phyloP scores from a whole-genome alignment of 2,113 vertebrate genomes.

The Tursiops truncatus region DNA sequence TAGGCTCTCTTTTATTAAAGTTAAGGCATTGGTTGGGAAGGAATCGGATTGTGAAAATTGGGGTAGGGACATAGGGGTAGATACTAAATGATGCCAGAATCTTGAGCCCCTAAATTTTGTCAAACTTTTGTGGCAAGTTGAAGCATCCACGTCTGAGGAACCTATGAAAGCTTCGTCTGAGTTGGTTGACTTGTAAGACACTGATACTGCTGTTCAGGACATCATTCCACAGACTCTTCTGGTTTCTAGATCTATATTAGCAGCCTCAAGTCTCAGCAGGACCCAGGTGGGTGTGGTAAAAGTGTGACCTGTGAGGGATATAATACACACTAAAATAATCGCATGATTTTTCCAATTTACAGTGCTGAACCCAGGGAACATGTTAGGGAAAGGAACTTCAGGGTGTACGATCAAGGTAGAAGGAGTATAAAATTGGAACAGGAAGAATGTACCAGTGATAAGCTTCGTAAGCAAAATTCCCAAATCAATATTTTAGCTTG shows the following conservation, averaged over 20 bases:
- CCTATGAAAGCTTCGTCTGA: neutral
- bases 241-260: neutral
- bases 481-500: neutral
- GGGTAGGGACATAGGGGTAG: neutral
- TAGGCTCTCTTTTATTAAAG: neutral
- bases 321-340: neutral
- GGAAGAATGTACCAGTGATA: neutral
- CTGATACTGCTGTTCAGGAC: neutral
- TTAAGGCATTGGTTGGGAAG: neutral
- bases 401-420: neutral
- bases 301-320: neutral
- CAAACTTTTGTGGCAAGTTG: neutral
- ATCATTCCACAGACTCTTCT: neutral
- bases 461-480: neutral
- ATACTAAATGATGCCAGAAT: neutral
- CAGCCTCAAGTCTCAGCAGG: neutral
- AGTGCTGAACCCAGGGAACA: neutral
- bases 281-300: neutral
- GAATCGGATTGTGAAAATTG: neutral
- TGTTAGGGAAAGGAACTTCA: neutral
- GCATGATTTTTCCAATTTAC: neutral
- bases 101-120: neutral
- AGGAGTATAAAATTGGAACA: neutral
- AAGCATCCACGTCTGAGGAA: neutral
- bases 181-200: neutral